Percentiles rank a stretch among this genome's conserved stretches.
phyloP scores from a whole-genome alignment of 2,888 invertebrate genomes.

The Euclidia mi region DNA sequence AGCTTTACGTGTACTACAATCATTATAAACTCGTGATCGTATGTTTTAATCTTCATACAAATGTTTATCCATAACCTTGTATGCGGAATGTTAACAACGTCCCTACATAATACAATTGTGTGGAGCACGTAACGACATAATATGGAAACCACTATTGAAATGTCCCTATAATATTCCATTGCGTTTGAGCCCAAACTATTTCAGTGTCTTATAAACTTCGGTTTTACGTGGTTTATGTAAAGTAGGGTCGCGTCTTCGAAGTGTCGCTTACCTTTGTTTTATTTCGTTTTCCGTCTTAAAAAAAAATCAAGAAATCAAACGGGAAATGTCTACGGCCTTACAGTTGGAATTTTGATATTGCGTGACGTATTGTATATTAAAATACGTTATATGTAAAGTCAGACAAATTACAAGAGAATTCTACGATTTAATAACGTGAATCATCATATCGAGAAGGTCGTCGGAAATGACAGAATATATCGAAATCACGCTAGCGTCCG shows the following conservation, averaged over 20 bases:
- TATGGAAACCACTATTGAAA: slow-evolving; percentile 44
- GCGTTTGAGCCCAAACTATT: slow-evolving; percentile 39
- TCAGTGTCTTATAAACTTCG: slow-evolving; percentile 39
- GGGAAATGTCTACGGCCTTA: slow-evolving; percentile 13
- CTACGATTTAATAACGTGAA: slow-evolving; percentile 27
- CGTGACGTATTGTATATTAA: slow-evolving; percentile 29
- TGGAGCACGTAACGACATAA: slow-evolving; percentile 31
- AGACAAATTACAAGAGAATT: slow-evolving; percentile 20
- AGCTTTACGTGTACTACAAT: slow-evolving; percentile 46
- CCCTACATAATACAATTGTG: slow-evolving; percentile 21
- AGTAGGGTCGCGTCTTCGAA: slow-evolving; percentile 49
- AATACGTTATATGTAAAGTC: slow-evolving; percentile 8
- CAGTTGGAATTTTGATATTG: slow-evolving; percentile 18
- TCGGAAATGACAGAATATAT: slow-evolving; percentile 29
- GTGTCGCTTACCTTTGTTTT: slow-evolving; percentile 39
- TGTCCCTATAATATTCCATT: slow-evolving; percentile 48
- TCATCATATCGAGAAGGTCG: slow-evolving; percentile 27
- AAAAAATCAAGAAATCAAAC: slow-evolving; percentile 23
- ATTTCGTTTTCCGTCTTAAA: slow-evolving; percentile 42
- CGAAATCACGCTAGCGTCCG: slow-evolving; percentile 35
- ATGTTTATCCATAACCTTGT: slow-evolving; percentile 25
- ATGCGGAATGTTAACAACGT: slow-evolving; percentile 25
- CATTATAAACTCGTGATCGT: slow-evolving; percentile 11
- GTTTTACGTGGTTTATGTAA: slow-evolving; percentile 60
- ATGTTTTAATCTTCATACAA: slow-evolving; percentile 13